A percentile compares a stretch with the other conserved stretches of the same genome.
These are phyloP conservation scores for Cenopis cana DNA, from an alignment of 2,888 invertebrate species.

Conservation along the genomic window DNA sequence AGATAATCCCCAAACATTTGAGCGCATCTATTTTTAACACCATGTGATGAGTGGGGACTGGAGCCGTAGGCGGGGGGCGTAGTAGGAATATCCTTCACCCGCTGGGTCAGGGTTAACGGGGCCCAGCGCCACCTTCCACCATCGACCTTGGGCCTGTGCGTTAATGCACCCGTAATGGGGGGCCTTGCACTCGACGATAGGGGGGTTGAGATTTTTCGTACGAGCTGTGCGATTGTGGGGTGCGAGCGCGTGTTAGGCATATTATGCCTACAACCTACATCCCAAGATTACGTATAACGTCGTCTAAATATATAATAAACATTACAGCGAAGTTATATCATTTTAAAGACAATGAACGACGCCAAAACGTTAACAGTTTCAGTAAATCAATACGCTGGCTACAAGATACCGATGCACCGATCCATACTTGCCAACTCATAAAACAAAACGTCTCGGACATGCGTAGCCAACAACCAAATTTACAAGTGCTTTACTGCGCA, in stretches of 20 bases:
- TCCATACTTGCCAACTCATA: constrained; percentile 49
- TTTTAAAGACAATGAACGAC: neutral
- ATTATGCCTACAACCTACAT: neutral
- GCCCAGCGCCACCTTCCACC: constrained; percentile 80
- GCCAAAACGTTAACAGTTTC: neutral
- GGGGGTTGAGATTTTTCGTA: constrained; percentile 34
- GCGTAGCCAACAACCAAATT: constrained; percentile 73
- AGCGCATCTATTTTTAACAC: constrained; percentile 48
- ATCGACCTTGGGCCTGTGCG: constrained; percentile 73
- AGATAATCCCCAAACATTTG: constrained; percentile 41
- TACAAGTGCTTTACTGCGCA: constrained; percentile 64
- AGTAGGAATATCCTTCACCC: constrained; percentile 83
- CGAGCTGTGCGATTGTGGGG: constrained; percentile 36
- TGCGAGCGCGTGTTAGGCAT: constrained; percentile 12
- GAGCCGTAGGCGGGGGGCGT: constrained; percentile 68
- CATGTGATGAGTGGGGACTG: constrained; percentile 72
- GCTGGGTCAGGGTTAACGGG: constrained; percentile 84
- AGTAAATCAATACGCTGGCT: constrained; percentile 15
- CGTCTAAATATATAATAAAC: neutral
- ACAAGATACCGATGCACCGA: constrained; percentile 54
- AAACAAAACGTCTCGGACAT: constrained; percentile 64
- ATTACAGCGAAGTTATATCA: neutral
- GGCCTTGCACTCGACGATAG: constrained; percentile 42
- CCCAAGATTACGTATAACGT: neutral
- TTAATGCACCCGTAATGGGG: constrained; percentile 60